Conservation (phyloP, 2,797 vertebrate genomes). For the Myotis planiceps region DNA sequence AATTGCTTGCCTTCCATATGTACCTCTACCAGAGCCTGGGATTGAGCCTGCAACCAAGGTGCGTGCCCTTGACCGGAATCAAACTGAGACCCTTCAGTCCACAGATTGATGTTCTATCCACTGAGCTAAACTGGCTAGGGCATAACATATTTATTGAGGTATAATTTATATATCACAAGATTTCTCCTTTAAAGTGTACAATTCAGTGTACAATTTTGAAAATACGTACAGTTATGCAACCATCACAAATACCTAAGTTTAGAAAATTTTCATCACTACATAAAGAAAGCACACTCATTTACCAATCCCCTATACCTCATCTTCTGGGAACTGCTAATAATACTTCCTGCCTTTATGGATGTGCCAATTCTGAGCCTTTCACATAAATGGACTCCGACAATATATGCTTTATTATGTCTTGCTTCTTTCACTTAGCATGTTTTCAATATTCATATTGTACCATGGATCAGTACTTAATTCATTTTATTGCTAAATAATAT, state of each 20-base stretch:
- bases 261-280: neutral
- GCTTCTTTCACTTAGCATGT: neutral
- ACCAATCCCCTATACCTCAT: neutral
- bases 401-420: neutral
- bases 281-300: neutral
- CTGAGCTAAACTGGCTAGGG: too few relatives aligned
- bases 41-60: too few relatives aligned
- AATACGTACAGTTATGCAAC: neutral
- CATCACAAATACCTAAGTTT: neutral
- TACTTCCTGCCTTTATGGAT: neutral
- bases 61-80: rapidly evolving
- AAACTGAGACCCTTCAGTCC: too few relatives aligned
- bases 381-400: neutral
- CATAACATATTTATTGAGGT: neutral
- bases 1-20: too few relatives aligned
- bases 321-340: neutral
- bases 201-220: neutral
- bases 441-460: neutral
- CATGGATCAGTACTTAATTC: neutral
- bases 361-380: neutral
- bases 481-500: neutral
- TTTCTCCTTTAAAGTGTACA: neutral
- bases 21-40: too few relatives aligned
- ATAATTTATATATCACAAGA: neutral
- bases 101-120: too few relatives aligned